Evolutionary conservation across 2,797 vertebrate species (phyloP).

Genomic region (Adelosebastes latens): DNA sequence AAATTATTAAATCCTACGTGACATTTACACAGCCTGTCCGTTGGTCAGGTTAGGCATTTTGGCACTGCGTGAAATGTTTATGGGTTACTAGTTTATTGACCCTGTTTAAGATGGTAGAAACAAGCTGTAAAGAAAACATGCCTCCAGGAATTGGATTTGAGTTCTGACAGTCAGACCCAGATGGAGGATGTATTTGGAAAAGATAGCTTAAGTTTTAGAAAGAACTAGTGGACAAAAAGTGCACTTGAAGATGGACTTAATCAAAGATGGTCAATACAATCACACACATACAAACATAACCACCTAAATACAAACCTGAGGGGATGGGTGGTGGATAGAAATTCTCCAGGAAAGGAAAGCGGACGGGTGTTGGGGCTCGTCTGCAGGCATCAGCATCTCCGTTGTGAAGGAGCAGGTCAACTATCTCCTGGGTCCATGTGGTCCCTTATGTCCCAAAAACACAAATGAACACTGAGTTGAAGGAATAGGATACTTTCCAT

Average conservation of each 20-base stretch:
- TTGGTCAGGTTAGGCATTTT: not conserved
- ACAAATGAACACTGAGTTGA: not conserved
- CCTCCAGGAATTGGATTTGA: conserved; percentile 6
- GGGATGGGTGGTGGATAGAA: conserved; percentile 76
- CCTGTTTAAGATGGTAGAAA: not conserved
- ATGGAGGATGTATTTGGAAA: not conserved
- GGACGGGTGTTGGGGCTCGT: conserved; percentile 80
- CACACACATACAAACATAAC: not conserved
- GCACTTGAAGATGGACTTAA: not conserved
- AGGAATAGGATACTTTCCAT: not conserved
- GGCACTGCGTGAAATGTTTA: not conserved
- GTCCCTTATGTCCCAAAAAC: conserved; percentile 81
- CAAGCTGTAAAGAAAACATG: conserved; percentile 10
- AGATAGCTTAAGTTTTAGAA: not conserved
- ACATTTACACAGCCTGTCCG: too few species aligned
- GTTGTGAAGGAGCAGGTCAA: conserved; percentile 87
- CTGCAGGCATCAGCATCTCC: conserved; percentile 84
- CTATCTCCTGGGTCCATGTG: conserved; percentile 93
- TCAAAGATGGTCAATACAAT: not conserved
- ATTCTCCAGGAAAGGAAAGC: conserved; percentile 89
- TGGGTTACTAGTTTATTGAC: not conserved
- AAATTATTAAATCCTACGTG: too few species aligned
- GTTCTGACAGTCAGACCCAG: not conserved
- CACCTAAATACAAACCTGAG: conserved; percentile 69
- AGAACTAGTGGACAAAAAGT: not conserved